Conservation (phyloP, 2,797 vertebrate genomes). For the Argyrosomus regius region DNA sequence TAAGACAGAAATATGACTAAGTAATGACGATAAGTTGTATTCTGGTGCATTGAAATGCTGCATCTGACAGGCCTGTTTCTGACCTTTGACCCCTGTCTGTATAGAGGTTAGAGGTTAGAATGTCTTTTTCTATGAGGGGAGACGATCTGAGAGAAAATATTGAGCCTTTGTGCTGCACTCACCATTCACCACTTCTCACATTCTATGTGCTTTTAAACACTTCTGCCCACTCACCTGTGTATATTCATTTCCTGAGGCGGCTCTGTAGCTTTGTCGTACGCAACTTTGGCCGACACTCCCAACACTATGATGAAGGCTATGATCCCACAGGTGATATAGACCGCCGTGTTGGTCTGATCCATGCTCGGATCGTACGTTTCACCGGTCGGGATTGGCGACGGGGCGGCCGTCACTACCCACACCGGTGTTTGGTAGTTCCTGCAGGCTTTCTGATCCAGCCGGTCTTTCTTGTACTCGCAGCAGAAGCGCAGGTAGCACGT, state of each 20-base stretch:
- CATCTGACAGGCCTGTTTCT: not conserved
- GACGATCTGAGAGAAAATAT: not conserved
- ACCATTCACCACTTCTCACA: not conserved
- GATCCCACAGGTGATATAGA: conserved; percentile 98
- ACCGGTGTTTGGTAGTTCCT: conserved; percentile 91
- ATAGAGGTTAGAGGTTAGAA: not conserved
- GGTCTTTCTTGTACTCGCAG: conserved; percentile 96
- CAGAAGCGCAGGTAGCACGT: conserved; percentile 98
- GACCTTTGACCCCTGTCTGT: conserved; percentile 38
- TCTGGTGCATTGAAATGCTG: not conserved
- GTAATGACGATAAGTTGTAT: not conserved
- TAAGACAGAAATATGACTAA: not conserved
- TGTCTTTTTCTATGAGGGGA: not conserved
- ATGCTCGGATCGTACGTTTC: conserved; percentile 93
- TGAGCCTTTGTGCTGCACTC: not conserved
- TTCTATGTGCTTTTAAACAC: not conserved
- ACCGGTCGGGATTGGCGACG: conserved; percentile 86
- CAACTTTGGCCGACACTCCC: conserved; percentile 96
- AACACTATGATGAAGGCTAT: conserved; percentile 96
- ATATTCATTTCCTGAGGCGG: conserved; percentile 99
- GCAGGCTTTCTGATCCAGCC: conserved; percentile 93
- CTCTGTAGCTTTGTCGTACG: conserved; percentile 97
- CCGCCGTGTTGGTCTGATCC: conserved; percentile 96
- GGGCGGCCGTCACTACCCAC: conserved; percentile 90
- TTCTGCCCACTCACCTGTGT: conserved; percentile 89